Percentiles rank a stretch among this genome's conserved stretches.
Conservation (phyloP, 2,888 invertebrate species). For the Invenusta paracnida region DNA sequence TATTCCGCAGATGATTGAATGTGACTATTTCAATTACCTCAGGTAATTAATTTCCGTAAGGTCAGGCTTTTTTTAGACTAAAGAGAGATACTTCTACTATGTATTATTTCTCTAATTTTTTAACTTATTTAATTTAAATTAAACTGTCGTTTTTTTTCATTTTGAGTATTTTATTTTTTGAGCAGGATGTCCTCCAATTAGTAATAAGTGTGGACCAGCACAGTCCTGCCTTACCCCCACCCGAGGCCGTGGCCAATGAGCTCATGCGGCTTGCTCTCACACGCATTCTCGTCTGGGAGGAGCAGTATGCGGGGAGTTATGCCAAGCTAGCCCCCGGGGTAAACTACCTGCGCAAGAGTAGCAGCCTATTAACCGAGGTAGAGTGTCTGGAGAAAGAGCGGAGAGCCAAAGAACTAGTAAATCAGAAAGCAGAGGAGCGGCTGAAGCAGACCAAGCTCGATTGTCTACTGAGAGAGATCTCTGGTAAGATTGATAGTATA, state of each 20-base stretch:
- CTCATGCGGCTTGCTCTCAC: constrained; percentile 61
- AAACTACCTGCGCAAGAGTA: constrained; percentile 55
- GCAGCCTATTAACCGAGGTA: not conserved
- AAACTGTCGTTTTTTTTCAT: too few species aligned
- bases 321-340: constrained; percentile 62
- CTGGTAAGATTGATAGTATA: constrained; percentile 29
- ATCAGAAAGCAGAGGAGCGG: constrained; percentile 27
- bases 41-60: too few species aligned
- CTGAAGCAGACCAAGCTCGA: not conserved
- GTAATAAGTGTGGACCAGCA: constrained; percentile 51
- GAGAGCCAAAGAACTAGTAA: constrained; percentile 1
- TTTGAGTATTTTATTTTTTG: too few species aligned
- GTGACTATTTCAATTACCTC: too few species aligned
- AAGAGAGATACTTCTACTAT: too few species aligned
- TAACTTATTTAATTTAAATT: too few species aligned
- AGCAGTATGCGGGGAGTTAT: constrained; percentile 62
- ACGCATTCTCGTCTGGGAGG: constrained; percentile 63
- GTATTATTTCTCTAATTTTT: too few species aligned
- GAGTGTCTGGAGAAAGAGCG: not conserved
- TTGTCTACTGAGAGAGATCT: constrained; percentile 32
- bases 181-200: not conserved
- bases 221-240: constrained; percentile 63
- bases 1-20: too few species aligned
- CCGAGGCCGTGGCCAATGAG: constrained; percentile 60
- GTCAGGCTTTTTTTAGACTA: too few species aligned